Evolutionary conservation across 2,113 vertebrate genomes (phyloP), one percentile per base, ranked within the genome.

Genomic region (Nothoprocta perdicaria): DNA sequence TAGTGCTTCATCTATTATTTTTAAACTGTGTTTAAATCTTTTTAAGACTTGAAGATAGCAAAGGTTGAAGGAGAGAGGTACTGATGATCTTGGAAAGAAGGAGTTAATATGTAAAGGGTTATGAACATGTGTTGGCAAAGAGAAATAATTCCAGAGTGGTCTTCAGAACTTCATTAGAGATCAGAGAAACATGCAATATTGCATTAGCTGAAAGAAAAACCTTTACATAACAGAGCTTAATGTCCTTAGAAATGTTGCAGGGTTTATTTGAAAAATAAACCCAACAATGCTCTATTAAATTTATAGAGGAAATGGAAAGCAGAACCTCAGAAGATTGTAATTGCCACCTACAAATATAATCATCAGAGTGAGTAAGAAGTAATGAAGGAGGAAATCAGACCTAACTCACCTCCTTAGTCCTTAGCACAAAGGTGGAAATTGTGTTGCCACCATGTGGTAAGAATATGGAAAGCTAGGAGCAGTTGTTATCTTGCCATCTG

Each of bases 391-490:
- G 91, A 94, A 86, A 92, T 67, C 68, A 23, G 80, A 68, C 35
- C 6, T 5, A 35, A 1, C 46, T 58, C 48, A 52, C 14, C 55
- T 48, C 45, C 77, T 66, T 19, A 27, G 77, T 46, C 38, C 3
- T 7, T 8, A 2, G 33, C 19, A 45, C 57, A 22, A 57, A 85
- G 21, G 10, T 75, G 84, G 33, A 82, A 21, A 75, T 23, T 69
- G 12, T 4, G 68, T 89, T 87, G 96, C 97, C 97, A 93, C 80
- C 97, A 58, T 88, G 95, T 89, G 96, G 97, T 58, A 24, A 41
- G 40, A 48, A 1, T 1, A 0, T 12, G 58, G 43, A 53, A 71
- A 58, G 17, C 38, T 61, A 3, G 27, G 33, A 58, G 68, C 57
- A 35, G 41, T 43, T 9, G 41, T 43, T 9, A 1, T 22, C 48